Evolutionary conservation across 2,888 invertebrate species (phyloP).

Genomic region (Noctua janthina): DNA sequence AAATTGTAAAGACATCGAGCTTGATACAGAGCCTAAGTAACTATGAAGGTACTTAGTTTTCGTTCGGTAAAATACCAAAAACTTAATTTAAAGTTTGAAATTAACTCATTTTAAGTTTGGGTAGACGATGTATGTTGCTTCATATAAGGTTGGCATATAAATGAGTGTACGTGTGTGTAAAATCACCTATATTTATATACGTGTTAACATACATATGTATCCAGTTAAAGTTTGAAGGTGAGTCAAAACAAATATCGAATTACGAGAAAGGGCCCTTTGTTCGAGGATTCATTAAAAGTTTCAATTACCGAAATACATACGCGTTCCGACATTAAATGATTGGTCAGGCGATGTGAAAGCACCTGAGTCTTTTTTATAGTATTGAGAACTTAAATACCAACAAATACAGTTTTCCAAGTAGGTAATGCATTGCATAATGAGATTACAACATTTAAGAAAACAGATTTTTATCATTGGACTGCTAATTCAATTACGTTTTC

Average conservation of each 20-base stretch:
- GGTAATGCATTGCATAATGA: not conserved
- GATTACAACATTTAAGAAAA: not conserved
- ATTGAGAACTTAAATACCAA: not conserved
- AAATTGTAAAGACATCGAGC: not conserved
- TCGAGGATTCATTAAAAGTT: constrained; percentile 66
- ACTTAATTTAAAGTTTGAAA: constrained; percentile 18
- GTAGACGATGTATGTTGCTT: not conserved
- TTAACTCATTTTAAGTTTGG: constrained; percentile 3
- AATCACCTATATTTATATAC: constrained; percentile 13
- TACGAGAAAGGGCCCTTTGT: constrained; percentile 56
- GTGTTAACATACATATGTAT: constrained; percentile 42
- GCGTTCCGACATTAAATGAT: constrained; percentile 18
- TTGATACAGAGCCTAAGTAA: not conserved
- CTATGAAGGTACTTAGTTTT: not conserved
- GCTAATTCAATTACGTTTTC: not conserved
- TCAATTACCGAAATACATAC: constrained; percentile 59
- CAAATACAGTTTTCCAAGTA: not conserved
- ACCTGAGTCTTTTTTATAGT: constrained; percentile 26
- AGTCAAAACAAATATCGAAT: constrained; percentile 65
- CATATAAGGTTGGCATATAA: not conserved
- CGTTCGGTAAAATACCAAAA: not conserved
- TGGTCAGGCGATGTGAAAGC: constrained; percentile 20
- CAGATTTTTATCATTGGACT: not conserved
- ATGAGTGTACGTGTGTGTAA: not conserved
- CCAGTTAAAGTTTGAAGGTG: constrained; percentile 58